A percentile compares a stretch with the other conserved stretches of the same genome.
Evolutionary conservation across 2,888 invertebrate species (phyloP).

Genomic region (Cheilosia soror): DNA sequence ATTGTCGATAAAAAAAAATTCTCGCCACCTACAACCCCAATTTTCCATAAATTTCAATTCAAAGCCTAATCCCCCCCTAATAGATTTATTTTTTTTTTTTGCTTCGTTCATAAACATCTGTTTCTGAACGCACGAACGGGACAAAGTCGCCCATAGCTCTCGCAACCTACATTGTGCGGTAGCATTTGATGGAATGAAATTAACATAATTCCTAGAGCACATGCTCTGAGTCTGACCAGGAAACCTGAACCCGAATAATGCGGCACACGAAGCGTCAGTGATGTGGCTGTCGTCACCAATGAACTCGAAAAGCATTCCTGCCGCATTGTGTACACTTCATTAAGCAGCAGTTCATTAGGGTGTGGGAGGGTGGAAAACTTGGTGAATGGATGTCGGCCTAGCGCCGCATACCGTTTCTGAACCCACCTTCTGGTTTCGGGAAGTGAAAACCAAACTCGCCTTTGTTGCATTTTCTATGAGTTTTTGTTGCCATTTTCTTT

Average conservation of each 20-base stretch:
- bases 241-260: constrained; percentile 50
- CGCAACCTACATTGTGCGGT: constrained; percentile 15
- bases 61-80: constrained; percentile 25
- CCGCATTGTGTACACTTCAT: constrained; percentile 74
- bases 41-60: constrained; percentile 31
- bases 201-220: constrained; percentile 63
- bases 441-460: constrained; percentile 20
- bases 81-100: constrained; percentile 13
- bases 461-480: constrained; percentile 59
- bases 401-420: constrained; percentile 7
- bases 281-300: constrained; percentile 56
- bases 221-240: constrained; percentile 29
- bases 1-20: neutral
- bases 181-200: constrained; percentile 56
- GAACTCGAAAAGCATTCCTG: constrained; percentile 66
- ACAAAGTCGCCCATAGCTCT: neutral
- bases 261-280: constrained; percentile 47
- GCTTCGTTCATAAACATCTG: constrained; percentile 22
- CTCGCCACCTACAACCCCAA: neutral
- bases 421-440: constrained; percentile 2
- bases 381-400: constrained; percentile 13
- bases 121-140: neutral
- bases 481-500: constrained; percentile 14
- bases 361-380: constrained; percentile 14
- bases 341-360: constrained; percentile 61